Evolutionary conservation across 2,888 invertebrate genomes (phyloP).

Genomic region (Platypus cylindrus): DNA sequence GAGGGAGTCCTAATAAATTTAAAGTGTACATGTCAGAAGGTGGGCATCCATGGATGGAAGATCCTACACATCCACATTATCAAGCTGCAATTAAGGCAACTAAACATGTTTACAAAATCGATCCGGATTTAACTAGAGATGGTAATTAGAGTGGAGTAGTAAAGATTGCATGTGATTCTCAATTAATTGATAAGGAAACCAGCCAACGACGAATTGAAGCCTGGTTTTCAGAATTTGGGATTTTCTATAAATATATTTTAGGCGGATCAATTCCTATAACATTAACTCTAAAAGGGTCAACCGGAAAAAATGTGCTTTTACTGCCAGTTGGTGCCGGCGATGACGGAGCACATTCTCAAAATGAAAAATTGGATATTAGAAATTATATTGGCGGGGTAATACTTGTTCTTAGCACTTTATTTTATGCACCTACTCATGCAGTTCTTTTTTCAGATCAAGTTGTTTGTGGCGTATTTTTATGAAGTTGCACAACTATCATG

Average conservation of each 20-base stretch:
- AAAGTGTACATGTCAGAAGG: slow-evolving; percentile 45
- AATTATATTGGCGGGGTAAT: slow-evolving; percentile 80
- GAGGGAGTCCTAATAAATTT: slow-evolving; percentile 77
- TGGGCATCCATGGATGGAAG: slow-evolving; percentile 86
- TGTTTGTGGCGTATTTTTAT: slow-evolving; percentile 77
- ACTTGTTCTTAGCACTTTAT: slow-evolving; percentile 1
- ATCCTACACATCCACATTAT: slow-evolving; percentile 86
- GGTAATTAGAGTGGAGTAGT: too few species aligned
- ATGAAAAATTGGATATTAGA: slow-evolving; percentile 85
- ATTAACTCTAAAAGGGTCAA: slow-evolving; percentile 80
- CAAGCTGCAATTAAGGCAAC: slow-evolving; percentile 74
- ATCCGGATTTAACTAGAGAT: slow-evolving; percentile 90
- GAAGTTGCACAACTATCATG: slow-evolving; percentile 41
- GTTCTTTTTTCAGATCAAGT: slow-evolving; percentile 49
- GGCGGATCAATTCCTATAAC: slow-evolving; percentile 98
- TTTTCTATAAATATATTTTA: background rate
- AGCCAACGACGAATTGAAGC: background rate
- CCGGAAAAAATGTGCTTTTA: slow-evolving; percentile 84
- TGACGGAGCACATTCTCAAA: slow-evolving; percentile 97
- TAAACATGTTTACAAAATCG: slow-evolving; percentile 70
- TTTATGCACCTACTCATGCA: too few species aligned
- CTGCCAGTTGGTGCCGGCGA: slow-evolving; percentile 91
- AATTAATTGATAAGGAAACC: background rate
- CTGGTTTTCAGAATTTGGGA: background rate
- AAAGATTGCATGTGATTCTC: too few species aligned